Base-by-base conservation (phyloP, 2,113 vertebrate genomes). In the Xiphophorus hellerii region DNA sequence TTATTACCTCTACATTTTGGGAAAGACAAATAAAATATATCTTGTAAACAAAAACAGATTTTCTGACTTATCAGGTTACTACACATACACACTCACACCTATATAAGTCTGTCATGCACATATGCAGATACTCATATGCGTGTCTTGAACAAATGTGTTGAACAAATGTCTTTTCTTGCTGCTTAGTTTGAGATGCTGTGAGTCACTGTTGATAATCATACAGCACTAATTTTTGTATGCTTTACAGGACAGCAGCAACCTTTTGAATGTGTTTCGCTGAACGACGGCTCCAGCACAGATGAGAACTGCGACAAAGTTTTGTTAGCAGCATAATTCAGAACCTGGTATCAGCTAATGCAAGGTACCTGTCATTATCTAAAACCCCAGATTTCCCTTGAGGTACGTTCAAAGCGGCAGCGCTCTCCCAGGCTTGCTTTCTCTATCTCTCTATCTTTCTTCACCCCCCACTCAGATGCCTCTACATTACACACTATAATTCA, bases 321-420 rank as follows among this genome's bases (percentile, higher is more conserved):
- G 89, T 87, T 85, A 82, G 35, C 65, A 80, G 82, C 71, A 74
- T 87, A 87, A 88, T 91, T 84, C 81, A 82, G 82, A 86, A 69
- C 82, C 74, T 79, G 79, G 86, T 89, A 92, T 89, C 88, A 82
- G 90, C 78, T 88, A 88, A 92, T 87, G 83, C 83, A 80, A 82
- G 77, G 74, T 84, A 78, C 83, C 83, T 85, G 86, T 92, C 88
- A 92, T 92, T 91, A 92, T 92, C 89, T 90, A 91, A 92, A 92
- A 91, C 84, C 88, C 66, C 90, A 84, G 82, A 88, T 92, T 88
- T 87, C 87, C 88, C 88, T 77, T 61, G 89, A 91, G 87, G 84
- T 84, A 62, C 76, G 67, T 73, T 69, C 81, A 78, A 87, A 92
- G 88, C 91, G 84, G 78, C 80, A 71, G 67, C 35, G 77, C 84